These are phyloP conservation scores for Erebia ligea DNA, from an alignment of 2,888 invertebrate species.

Conservation along the genomic window DNA sequence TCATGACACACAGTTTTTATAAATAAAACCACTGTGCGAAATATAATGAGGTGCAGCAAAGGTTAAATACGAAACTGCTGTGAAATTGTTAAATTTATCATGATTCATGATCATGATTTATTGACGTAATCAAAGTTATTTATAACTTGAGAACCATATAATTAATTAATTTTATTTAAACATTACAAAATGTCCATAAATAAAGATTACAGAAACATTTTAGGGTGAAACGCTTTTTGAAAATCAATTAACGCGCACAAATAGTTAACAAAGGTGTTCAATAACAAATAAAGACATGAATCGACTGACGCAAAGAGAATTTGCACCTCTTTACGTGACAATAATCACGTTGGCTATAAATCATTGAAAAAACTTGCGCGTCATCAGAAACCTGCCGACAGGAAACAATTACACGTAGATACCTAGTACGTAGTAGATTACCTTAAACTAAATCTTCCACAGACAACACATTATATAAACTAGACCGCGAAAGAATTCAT, in stretches of 20 bases:
- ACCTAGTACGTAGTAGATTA: not conserved
- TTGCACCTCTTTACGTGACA: conserved; percentile 1
- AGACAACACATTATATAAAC: not conserved
- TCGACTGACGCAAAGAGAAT: conserved; percentile 4
- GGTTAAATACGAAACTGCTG: not conserved
- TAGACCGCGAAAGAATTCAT: not conserved
- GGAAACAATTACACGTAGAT: not conserved
- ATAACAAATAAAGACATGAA: not conserved
- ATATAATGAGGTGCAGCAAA: not conserved
- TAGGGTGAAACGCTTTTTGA: not conserved
- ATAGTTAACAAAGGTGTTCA: not conserved
- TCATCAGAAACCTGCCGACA: not conserved
- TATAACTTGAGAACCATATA: not conserved
- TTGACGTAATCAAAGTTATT: not conserved
- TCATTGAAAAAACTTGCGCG: conserved; percentile 10
- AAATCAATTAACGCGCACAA: not conserved
- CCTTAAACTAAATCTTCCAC: not conserved
- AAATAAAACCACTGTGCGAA: conserved; percentile 4
- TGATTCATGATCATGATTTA: not conserved
- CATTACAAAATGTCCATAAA: no score
- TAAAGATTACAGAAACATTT: not conserved
- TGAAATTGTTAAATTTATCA: not conserved
- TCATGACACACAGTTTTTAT: not conserved
- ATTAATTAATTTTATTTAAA: not conserved
- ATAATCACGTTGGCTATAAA: not conserved